These are phyloP conservation scores for Trichopoda pennipes DNA, from an alignment of 2,888 invertebrate species.

Conservation along the genomic window DNA sequence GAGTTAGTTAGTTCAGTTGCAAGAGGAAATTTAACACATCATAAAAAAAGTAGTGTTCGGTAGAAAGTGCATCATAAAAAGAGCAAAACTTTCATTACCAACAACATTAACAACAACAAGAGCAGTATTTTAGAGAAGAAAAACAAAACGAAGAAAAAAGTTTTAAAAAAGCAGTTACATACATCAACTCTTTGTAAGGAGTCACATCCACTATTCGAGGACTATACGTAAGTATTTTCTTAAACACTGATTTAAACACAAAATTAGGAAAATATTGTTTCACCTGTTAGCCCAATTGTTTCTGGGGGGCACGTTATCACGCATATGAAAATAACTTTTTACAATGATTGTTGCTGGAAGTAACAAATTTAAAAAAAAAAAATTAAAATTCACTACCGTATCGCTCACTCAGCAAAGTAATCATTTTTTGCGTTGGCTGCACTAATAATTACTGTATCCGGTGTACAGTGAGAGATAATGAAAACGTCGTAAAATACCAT, in stretches of 20 bases:
- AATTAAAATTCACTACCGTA: no score
- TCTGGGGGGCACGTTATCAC: no score
- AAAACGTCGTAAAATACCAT: no score
- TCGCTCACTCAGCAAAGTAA: no score
- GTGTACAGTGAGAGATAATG: no score
- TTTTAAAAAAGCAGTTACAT: slow-evolving; percentile 14
- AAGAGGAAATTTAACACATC: slow-evolving; percentile 26
- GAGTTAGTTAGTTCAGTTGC: slow-evolving; percentile 47
- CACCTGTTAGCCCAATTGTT: no score
- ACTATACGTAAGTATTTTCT: slow-evolving; percentile 64
- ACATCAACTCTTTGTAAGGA: slow-evolving; percentile 28
- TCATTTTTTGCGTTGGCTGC: no score
- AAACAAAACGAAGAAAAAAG: slow-evolving; percentile 21
- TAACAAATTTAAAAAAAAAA: no score
- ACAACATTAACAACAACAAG: slow-evolving; percentile 11
- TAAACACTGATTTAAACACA: neutral
- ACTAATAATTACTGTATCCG: no score
- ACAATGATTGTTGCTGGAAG: no score
- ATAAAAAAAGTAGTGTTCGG: slow-evolving; percentile 32
- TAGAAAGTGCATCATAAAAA: slow-evolving; percentile 53
- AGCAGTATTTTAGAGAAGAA: slow-evolving; percentile 24
- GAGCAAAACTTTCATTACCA: slow-evolving; percentile 53
- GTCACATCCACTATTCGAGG: slow-evolving; percentile 37
- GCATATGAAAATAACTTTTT: no score
- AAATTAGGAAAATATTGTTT: neutral